phyloP scores from a whole-genome alignment of 2,888 invertebrate species.

The Lycophotia porphyrea region DNA sequence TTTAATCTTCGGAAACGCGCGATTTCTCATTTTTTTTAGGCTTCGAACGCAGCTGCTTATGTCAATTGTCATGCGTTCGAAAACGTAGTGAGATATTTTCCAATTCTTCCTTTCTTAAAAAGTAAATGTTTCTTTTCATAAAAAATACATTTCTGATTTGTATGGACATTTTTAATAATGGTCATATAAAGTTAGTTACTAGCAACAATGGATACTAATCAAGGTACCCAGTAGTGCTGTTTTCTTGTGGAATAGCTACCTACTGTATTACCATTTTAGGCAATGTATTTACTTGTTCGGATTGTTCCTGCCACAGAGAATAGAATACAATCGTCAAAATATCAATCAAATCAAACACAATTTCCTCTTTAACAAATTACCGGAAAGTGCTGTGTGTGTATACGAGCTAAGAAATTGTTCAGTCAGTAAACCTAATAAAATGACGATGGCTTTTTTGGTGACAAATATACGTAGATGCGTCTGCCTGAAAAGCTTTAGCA shows the following conservation, averaged over 20 bases:
- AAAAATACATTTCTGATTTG: neutral
- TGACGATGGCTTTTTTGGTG: slow-evolving; percentile 80
- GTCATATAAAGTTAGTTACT: neutral
- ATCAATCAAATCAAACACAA: slow-evolving; percentile 6
- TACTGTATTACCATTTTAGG: neutral
- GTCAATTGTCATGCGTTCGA: slow-evolving; percentile 24
- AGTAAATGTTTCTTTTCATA: too few relatives aligned
- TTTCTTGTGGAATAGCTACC: neutral
- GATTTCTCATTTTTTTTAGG: fast-evolving
- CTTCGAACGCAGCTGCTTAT: slow-evolving; percentile 26
- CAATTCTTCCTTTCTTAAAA: neutral
- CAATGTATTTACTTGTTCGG: neutral
- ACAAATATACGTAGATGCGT: slow-evolving; percentile 81
- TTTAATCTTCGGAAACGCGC: too few relatives aligned
- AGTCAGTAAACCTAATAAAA: slow-evolving; percentile 1
- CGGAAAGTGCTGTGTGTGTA: neutral
- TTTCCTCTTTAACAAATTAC: slow-evolving; percentile 16
- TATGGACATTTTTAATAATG: neutral
- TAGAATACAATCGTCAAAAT: neutral
- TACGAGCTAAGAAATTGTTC: slow-evolving; percentile 5
- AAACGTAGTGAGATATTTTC: neutral
- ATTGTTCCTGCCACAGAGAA: slow-evolving; percentile 21
- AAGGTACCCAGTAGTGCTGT: neutral
- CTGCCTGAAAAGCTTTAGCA: slow-evolving; percentile 81
- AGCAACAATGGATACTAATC: neutral